Base-by-base conservation (phyloP, 2,888 invertebrate species). In the Pseudococcus jackbeardsleyi region DNA sequence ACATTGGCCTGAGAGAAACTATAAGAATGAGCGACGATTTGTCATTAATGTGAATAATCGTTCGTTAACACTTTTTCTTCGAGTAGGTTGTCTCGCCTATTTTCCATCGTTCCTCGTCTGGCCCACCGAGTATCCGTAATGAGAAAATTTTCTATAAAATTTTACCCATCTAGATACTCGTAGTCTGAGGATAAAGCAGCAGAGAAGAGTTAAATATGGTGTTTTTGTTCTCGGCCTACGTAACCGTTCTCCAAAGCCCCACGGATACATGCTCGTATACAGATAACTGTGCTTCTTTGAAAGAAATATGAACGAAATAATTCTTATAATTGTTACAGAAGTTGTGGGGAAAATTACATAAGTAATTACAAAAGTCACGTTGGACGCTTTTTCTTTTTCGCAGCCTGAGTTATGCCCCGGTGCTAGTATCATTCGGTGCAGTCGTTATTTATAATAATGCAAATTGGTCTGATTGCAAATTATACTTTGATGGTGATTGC, bases 41-140 rank as follows among this genome's bases (percentile, higher is more conserved):
- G 84, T 84, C 84, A 84, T 84, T 84, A 84, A 84, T 26, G 26
- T 84, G 84, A 84, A 84, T 84, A 84, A 84, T 84, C 48, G 54
- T 84, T 50, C 50, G 48, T 84, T 54, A 84, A 84, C 84, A 84
- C 48, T 84, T 46, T 84, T 84, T 50, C 72, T 72, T 33, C 72
- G 72, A 72, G 72, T 72, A 72, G 33, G 72, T 33, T 39, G 72
- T 33, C 26, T 33, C 17, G 12, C 33, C 26, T 33, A 33, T 72
- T 33, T 72, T 33, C 12, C 12, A 9, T 33, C 72, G 19, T 59
- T 5, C 19, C 19, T 59, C 59, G 19, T 59, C 59, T 19, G 19
- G 19, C 59, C 19, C 59, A 59, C 59, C 0, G 9, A 19, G 50
- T 19, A 4, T 7, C 5, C 19, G 59, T 59, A 19, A 59, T 59